phyloP scores from a whole-genome alignment of 2,113 vertebrate species.

The Noctilio leporinus region DNA sequence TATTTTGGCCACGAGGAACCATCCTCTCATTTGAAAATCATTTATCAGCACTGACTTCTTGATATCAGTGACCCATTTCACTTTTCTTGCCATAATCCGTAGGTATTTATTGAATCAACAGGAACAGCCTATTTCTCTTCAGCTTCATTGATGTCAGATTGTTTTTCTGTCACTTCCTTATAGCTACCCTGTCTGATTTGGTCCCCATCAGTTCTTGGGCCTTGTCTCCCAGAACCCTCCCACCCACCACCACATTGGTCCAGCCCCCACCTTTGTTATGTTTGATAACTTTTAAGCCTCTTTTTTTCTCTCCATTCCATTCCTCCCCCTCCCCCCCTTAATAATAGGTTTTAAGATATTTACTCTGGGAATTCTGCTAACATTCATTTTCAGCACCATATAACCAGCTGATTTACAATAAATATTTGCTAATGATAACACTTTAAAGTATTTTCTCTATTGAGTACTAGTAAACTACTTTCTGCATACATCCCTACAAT shows the following conservation, averaged over 20 bases:
- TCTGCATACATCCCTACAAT: not conserved
- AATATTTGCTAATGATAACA: not conserved
- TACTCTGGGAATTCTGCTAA: not conserved
- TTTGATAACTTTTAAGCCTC: not conserved
- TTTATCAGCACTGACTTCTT: slow-evolving; percentile 97
- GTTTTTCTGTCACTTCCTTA: not conserved
- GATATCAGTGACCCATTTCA: slow-evolving; percentile 97
- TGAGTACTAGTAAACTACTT: not conserved
- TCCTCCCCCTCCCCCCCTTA: not conserved
- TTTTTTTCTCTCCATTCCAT: not conserved
- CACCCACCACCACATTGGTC: not conserved
- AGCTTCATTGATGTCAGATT: not conserved
- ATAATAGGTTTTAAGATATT: not conserved
- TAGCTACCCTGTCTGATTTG: not conserved
- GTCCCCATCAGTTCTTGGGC: not conserved
- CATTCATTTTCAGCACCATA: not conserved
- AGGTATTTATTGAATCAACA: not conserved
- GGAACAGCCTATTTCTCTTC: not conserved
- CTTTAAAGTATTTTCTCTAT: not conserved
- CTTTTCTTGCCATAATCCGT: slow-evolving; percentile 91
- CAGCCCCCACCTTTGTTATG: not conserved
- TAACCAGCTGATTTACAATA: not conserved
- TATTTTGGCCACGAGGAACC: slow-evolving; percentile 84
- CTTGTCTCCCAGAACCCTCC: not conserved
- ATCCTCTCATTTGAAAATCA: slow-evolving; percentile 97